Base-by-base conservation (phyloP, 2,113 vertebrate species). In the Sisor rabdophorus region DNA sequence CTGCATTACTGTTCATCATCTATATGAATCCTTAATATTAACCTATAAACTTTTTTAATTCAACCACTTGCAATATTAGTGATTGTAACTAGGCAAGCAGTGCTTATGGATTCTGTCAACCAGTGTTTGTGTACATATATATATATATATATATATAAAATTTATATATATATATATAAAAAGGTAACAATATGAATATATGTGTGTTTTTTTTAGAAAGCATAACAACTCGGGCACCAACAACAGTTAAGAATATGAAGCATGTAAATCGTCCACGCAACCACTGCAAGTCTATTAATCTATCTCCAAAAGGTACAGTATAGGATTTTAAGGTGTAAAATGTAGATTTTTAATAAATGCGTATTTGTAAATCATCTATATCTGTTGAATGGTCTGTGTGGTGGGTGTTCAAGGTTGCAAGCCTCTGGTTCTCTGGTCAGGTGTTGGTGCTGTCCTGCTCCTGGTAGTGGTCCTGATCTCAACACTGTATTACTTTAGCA, bases 401-500 rank as follows among this genome's bases (percentile, higher is more conserved):
- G 56, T 72, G 40, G 84, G 73, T 71, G 5, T 36, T 81, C 0
- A 76, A 89, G 87, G 55, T 36, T 92, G 91, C 32, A 70, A 73
- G 32, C n/a, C 73, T 4, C 26, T 69, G 32, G 67, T 90, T 16
- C 58, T 91, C n/a, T 91, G 91, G 91, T 78, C 87, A 0, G 53
- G 88, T 68, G 81, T 86, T 2, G 89, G 89, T 75, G 30, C 85
- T 9, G 30, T 82, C 9, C 32, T 75, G 1, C 58, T 58, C 13
- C 61, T 92, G 81, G 67, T 73, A 15, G 24, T 86, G 0, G 67
- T 71, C 11, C 64, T 92, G 44, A 16, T 88, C 73, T 76, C 81
- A 70, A 87, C 84, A 0, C 78, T 91, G 24, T 89, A 84, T 81
- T 92, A 91, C 79, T 92, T 90, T 59, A 92, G 89, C 79, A 85